Evolutionary conservation across 2,113 vertebrate species (phyloP).

Genomic region (Corynorhinus townsendii): DNA sequence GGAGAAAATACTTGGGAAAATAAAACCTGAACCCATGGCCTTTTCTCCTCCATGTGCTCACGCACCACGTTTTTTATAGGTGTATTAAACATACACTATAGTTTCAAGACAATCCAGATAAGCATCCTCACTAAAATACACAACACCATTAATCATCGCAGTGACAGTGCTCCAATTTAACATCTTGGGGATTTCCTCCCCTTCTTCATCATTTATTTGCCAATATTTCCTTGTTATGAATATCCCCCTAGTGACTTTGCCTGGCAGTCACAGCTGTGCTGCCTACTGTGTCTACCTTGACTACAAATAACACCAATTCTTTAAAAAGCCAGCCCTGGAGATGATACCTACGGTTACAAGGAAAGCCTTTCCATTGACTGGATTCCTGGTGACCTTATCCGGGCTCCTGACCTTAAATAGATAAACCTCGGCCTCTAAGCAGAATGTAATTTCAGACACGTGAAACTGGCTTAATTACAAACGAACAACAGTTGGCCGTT

Average conservation of each 20-base stretch:
- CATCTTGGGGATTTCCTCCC: conserved; percentile 73
- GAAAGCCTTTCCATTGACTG: background rate
- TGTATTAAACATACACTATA: conserved; percentile 32
- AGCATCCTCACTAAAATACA: conserved; percentile 59
- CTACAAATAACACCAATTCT: conserved; percentile 51
- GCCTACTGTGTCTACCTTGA: conserved; percentile 39
- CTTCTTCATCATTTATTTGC: conserved; percentile 77
- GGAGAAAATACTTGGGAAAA: conserved; percentile 34
- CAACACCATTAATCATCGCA: conserved; percentile 71
- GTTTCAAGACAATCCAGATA: conserved; percentile 60
- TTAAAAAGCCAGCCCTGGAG: conserved; percentile 1
- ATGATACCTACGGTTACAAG: background rate
- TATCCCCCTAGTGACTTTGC: conserved; percentile 50
- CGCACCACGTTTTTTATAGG: conserved; percentile 14
- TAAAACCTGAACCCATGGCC: background rate
- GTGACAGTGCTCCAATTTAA: conserved; percentile 71
- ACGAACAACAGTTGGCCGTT: conserved; percentile 56
- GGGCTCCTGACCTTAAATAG: background rate
- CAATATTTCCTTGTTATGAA: conserved; percentile 67
- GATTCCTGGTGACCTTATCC: background rate
- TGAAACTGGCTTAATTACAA: conserved; percentile 60
- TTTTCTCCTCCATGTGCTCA: background rate
- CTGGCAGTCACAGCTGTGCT: conserved; percentile 56
- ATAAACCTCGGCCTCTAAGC: conserved; percentile 52
- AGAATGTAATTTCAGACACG: conserved; percentile 37